Evolutionary conservation across 2,888 invertebrate genomes (phyloP).

Genomic region (Microplitis deprimator): DNA sequence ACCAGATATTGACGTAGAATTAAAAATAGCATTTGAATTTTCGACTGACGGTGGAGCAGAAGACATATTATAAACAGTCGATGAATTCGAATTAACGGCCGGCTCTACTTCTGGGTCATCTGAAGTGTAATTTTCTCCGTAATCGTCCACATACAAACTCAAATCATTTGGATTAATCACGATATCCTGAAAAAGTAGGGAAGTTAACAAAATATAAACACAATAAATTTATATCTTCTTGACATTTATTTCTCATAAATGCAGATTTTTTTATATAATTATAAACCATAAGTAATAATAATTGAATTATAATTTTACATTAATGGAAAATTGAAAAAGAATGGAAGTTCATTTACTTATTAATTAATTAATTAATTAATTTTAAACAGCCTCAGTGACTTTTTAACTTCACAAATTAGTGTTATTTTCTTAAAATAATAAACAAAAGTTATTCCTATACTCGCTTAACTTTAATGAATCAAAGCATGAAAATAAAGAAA

Average conservation of each 20-base stretch:
- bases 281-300: too few relatives aligned
- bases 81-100: background rate
- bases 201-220: slow-evolving; percentile 29
- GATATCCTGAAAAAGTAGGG: slow-evolving; percentile 42
- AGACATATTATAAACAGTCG: background rate
- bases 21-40: background rate
- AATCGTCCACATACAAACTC: slow-evolving; percentile 21
- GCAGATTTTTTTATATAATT: background rate
- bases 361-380: too few relatives aligned
- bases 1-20: background rate
- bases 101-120: background rate
- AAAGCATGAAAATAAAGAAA: background rate
- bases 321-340: too few relatives aligned
- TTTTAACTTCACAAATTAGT: too few relatives aligned
- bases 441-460: background rate
- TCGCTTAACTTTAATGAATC: background rate
- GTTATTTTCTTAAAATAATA: too few relatives aligned
- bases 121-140: background rate
- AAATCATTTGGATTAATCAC: slow-evolving; percentile 42
- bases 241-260: background rate
- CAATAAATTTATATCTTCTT: background rate
- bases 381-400: too few relatives aligned
- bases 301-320: too few relatives aligned
- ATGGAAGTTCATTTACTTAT: too few relatives aligned
- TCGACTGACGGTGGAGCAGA: background rate